Percentiles rank a stretch among this genome's conserved stretches.
Conservation (phyloP, 2,888 invertebrate species). For the Meiosimyza decipiens region DNA sequence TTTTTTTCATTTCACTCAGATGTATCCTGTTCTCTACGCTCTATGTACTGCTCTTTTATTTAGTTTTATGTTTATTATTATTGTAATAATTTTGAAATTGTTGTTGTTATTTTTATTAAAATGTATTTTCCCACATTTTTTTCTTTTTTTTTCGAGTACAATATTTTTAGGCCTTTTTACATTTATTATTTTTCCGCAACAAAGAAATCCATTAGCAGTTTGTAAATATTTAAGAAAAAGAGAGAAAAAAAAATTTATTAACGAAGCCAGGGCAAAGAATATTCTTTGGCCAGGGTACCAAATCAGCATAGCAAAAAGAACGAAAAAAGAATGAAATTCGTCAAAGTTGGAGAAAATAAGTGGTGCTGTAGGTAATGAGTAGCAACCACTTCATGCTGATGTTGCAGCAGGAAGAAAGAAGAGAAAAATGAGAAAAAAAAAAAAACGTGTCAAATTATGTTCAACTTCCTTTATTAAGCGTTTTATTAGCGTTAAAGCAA, state of each 20-base stretch:
- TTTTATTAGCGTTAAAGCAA: no score
- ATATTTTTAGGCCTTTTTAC: background rate
- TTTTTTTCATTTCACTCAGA: background rate
- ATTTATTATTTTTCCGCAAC: constrained; percentile 2
- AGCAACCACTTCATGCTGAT: no score
- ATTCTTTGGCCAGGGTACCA: background rate
- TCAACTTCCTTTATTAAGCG: no score
- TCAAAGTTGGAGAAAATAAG: no score
- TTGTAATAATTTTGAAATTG: background rate
- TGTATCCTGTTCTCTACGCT: background rate
- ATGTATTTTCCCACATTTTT: background rate
- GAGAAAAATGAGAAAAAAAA: no score
- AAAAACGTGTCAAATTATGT: no score
- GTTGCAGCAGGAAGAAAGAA: no score
- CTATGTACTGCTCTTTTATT: background rate
- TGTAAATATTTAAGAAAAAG: background rate
- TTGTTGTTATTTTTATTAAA: background rate
- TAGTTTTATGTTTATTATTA: constrained; percentile 17
- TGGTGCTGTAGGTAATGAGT: no score
- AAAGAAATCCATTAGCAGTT: constrained; percentile 24
- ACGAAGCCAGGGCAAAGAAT: no score
- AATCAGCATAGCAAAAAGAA: background rate
- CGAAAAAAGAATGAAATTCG: no score
- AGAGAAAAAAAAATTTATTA: background rate
- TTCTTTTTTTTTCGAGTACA: background rate